Base-by-base conservation (phyloP, 1,140 invertebrate genomes). In the Telenomus remus region DNA sequence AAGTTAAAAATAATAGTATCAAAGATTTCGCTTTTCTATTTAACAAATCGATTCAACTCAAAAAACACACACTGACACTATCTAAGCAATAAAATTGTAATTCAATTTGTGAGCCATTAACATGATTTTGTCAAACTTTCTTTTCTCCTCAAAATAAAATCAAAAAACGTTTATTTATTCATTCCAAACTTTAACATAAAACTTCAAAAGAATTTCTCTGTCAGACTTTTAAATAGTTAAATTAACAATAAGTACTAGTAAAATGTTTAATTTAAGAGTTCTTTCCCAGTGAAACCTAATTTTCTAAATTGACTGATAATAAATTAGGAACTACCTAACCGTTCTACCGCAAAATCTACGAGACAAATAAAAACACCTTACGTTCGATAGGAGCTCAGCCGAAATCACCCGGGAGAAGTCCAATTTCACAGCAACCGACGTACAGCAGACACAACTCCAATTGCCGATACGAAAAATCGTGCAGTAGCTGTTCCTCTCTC, bases 361-460 rank as follows among this genome's bases (percentile, higher is more conserved):
- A 46, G 47, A 49, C 47, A 51, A 51, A 59, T 19, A 59, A 50
- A 60, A 60, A 50, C 47, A 60, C 46, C 56, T 61, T 61, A 60
- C 59, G 42, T 50, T 16, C 9, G 14, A 44, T 14, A 51, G 42
- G 33, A 35, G 16, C 49, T 33, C 15, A 19, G 14, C 19, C 50
- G 9, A 39, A 61, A 61, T 51, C 49, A 54, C 16, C 27, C 14
- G 5, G 19, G 39, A 46, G 13, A 34, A 51, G 5, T 11, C 13
- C 15, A n/a, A 35, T 50, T 51, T 51, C 12, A 27, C n/a, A 4
- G n/a, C 15, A 43, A 35, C 12, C 9, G 19, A 27, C 19, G 19
- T 27, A 7, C 8, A 1, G 15, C 48, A 11, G 12, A 50, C n/a
- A 5, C n/a, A 33, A 27, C 16, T 7, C n/a, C 6, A 35, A 50